Evolutionary conservation across 2,113 vertebrate species (phyloP).

Genomic region (Dipodomys spectabilis): DNA sequence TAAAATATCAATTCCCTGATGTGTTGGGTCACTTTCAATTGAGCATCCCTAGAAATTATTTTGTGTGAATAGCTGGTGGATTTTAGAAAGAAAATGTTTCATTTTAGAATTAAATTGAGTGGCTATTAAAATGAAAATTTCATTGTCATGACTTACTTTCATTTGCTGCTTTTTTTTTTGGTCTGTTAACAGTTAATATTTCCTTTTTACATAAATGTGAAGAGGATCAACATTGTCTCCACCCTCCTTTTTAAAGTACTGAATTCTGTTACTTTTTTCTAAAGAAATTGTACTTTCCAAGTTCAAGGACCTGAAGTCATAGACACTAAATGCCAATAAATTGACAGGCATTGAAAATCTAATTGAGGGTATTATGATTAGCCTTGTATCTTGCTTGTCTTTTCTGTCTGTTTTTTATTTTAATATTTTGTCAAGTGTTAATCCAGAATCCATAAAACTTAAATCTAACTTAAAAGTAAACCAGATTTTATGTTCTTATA

Average conservation of each 20-base stretch:
- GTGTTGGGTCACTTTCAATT: background rate
- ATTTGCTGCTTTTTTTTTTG: background rate
- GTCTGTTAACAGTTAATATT: background rate
- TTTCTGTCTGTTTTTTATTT: constrained; percentile 46
- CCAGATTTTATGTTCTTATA: background rate
- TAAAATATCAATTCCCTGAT: background rate
- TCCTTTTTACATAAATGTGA: background rate
- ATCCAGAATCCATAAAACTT: constrained; percentile 45
- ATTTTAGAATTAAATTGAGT: background rate
- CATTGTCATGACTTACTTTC: background rate
- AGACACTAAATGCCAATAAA: background rate
- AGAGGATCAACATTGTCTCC: background rate
- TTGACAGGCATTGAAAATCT: constrained; percentile 59
- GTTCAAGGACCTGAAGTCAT: background rate
- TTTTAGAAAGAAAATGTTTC: constrained; percentile 13
- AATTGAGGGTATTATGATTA: constrained; percentile 57
- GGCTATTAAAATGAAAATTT: constrained; percentile 15
- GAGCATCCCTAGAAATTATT: background rate
- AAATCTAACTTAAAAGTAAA: constrained; percentile 18
- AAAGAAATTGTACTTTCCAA: constrained; percentile 46
- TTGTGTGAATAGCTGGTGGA: constrained; percentile 8
- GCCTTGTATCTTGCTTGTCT: constrained; percentile 30
- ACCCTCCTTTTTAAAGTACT: background rate
- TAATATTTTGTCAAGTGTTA: constrained; percentile 51
- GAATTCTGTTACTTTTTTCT: constrained; percentile 46